phyloP scores from a whole-genome alignment of 2,113 vertebrate genomes.

The Malaclemys terrapin region DNA sequence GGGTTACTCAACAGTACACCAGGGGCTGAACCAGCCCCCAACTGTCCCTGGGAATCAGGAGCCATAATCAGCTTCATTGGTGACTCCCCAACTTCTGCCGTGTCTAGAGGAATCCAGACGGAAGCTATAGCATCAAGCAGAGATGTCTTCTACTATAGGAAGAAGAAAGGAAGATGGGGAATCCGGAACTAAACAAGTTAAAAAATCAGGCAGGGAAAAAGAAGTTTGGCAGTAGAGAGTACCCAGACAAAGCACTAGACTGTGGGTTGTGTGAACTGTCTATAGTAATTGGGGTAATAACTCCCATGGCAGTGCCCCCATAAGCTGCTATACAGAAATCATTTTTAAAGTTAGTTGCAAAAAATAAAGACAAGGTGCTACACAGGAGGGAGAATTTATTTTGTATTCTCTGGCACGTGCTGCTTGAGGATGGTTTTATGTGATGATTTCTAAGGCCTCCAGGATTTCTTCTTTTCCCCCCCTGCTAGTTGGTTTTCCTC shows the following conservation, averaged over 20 bases:
- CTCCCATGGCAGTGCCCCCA: slow-evolving; percentile 26
- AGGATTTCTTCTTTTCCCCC: background rate
- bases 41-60: background rate
- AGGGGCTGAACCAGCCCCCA: background rate
- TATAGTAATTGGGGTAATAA: slow-evolving; percentile 43
- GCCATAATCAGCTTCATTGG: background rate
- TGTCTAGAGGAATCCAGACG: background rate
- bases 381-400: background rate
- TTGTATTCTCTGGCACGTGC: background rate
- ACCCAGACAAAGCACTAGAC: slow-evolving; percentile 33
- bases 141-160: slow-evolving; percentile 1
- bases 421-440: background rate
- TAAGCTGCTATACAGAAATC: background rate
- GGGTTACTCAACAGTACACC: no score
- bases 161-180: slow-evolving; percentile 14
- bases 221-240: slow-evolving; percentile 8
- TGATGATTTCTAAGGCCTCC: background rate
- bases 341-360: background rate
- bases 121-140: background rate
- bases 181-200: slow-evolving; percentile 39
- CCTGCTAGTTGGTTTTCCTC: background rate
- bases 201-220: slow-evolving; percentile 5
- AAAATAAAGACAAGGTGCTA: slow-evolving; percentile 16
- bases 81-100: background rate
- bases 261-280: background rate